These are phyloP conservation scores for Onychorhynchus coronatus DNA, from an alignment of 2,113 vertebrate genomes.

Conservation along the genomic window DNA sequence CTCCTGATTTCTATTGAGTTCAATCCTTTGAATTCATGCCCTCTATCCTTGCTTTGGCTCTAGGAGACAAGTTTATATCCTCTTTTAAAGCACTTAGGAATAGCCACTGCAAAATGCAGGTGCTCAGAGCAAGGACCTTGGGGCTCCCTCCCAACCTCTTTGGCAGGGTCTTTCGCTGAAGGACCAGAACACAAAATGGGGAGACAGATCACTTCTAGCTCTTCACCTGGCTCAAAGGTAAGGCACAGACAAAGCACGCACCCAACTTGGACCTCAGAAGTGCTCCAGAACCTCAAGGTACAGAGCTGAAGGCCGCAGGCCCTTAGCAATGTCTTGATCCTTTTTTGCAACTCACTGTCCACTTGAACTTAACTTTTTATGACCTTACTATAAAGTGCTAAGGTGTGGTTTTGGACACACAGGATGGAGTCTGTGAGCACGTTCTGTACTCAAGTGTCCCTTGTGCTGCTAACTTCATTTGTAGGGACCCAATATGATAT, in stretches of 20 bases:
- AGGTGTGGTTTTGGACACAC: neutral
- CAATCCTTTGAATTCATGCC: neutral
- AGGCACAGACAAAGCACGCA: neutral
- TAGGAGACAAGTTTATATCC: neutral
- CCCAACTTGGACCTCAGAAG: neutral
- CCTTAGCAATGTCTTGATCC: neutral
- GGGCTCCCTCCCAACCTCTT: neutral
- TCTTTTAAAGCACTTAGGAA: neutral
- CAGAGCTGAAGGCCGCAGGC: neutral
- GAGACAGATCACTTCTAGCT: neutral
- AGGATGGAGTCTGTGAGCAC: neutral
- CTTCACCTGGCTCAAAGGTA: neutral
- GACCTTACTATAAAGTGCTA: neutral
- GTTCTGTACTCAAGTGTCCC: neutral
- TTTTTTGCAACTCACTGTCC: neutral
- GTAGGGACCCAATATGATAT: neutral
- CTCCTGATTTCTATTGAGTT: neutral
- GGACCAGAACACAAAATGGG: neutral
- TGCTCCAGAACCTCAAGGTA: neutral
- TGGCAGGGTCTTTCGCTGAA: neutral
- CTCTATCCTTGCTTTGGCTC: neutral
- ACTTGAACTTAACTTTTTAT: neutral
- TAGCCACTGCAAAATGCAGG: neutral
- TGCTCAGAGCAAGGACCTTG: neutral
- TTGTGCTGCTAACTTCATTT: neutral